phyloP scores from a whole-genome alignment of 2,113 vertebrate species.

The Cairina moschata region DNA sequence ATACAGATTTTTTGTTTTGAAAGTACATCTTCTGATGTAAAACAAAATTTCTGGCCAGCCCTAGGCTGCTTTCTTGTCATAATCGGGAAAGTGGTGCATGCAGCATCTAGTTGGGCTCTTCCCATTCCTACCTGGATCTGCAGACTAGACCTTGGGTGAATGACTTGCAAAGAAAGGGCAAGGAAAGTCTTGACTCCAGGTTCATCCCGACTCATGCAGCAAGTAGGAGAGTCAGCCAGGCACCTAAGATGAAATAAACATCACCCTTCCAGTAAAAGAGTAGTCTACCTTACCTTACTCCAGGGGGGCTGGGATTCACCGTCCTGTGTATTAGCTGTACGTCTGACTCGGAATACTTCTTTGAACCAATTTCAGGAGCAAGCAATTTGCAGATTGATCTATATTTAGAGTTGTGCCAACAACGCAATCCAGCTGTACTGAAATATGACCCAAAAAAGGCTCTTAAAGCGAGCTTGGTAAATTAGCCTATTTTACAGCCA shows the following conservation, averaged over 20 bases:
- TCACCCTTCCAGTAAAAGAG: neutral
- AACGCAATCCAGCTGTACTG: neutral
- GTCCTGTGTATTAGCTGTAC: neutral
- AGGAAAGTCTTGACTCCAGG: neutral
- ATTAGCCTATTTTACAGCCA: slow-evolving; percentile 20
- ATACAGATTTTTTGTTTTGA: neutral
- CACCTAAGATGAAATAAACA: neutral
- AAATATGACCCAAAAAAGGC: slow-evolving; percentile 2
- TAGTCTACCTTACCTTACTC: neutral
- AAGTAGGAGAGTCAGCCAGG: neutral
- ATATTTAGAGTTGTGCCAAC: slow-evolving; percentile 1
- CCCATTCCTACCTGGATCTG: neutral
- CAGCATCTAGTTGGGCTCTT: neutral
- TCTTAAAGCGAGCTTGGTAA: neutral
- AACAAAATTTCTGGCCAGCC: neutral
- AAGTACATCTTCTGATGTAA: neutral
- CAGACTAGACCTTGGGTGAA: neutral
- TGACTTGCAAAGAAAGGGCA: neutral
- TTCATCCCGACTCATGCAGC: neutral
- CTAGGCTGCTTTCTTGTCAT: neutral
- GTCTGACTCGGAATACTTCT: neutral
- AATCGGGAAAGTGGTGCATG: neutral
- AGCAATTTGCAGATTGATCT: neutral
- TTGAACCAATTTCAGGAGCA: neutral
- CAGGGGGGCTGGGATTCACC: neutral